Evolutionary conservation across 2,797 vertebrate genomes (phyloP).

Genomic region (Manis javanica): DNA sequence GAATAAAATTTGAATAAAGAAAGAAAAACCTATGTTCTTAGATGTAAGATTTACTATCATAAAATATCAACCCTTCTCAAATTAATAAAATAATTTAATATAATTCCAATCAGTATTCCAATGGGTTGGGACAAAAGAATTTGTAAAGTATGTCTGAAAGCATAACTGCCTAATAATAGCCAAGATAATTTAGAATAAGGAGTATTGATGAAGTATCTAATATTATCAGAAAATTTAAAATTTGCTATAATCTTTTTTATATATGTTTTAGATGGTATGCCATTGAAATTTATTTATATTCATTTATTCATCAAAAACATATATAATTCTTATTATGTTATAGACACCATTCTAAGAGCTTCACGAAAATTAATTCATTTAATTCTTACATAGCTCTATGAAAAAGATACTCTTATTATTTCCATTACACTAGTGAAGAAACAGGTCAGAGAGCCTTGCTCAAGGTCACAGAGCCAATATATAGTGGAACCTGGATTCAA

Average conservation of each 20-base stretch:
- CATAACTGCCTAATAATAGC: not conserved
- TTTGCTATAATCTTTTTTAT: not conserved
- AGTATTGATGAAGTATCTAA: not conserved
- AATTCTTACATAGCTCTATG: not conserved
- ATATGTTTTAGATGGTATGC: not conserved
- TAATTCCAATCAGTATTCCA: not conserved
- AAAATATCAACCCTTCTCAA: not conserved
- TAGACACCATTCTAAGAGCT: not conserved
- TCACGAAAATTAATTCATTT: not conserved
- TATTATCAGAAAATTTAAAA: not conserved
- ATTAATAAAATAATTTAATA: not conserved
- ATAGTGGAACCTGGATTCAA: not conserved
- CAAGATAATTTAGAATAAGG: not conserved
- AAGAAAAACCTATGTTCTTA: not conserved
- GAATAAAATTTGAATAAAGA: not conserved
- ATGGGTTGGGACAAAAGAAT: not conserved
- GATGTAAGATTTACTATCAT: not conserved
- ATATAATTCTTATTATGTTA: not conserved
- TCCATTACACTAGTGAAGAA: not conserved
- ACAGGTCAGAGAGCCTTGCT: not conserved
- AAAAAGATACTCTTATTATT: not conserved
- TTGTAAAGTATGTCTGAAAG: not conserved
- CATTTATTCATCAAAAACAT: not conserved
- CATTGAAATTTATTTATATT: not conserved
- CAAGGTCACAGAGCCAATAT: not conserved